Evolutionary conservation across 2,888 invertebrate genomes (phyloP), one percentile per base, ranked within the genome.

Genomic region (Halictus ligatus): DNA sequence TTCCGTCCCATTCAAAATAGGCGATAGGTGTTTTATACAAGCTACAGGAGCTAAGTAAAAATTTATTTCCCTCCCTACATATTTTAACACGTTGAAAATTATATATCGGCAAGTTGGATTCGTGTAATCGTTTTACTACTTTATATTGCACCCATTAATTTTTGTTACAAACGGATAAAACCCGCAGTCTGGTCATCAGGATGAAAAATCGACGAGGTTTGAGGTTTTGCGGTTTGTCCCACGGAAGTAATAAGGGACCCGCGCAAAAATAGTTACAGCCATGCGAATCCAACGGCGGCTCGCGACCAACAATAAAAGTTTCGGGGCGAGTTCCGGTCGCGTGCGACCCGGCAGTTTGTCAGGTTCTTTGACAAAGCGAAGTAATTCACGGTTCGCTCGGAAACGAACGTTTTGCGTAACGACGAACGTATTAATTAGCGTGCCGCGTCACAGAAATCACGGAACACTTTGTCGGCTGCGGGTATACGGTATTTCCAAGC

Each of bases 321-420:
- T 69, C 29, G 35, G 64, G 54, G 21, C 76, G 74, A 75, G 71
- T 84, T 84, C 64, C 75, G 46, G 78, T 89, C 80, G 83, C 88
- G 84, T 90, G 90, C 75, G 18, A 25, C 50, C 46, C 64, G 72
- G 75, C 84, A 80, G 73, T 89, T 89, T 77, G 75, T 64, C 43
- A 12, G 35, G 46, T n/a, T 21, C 75, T 64, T 25, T 50, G 67
- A 80, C 54, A 78, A 83, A 60, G 69, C 81, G 77, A 73, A 79
- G 76, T 73, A 84, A 86, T 69, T 75, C 78, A 35, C 50, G 46
- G 60, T 35, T 73, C 78, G 21, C 79, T 85, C 75, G 69, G 84
- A 87, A 84, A 64, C 50, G 29, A 80, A 75, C 84, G 76, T 87
- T 89, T 80, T 84, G 78, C 77, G 78, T 81, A 84, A 84, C 54